A percentile compares a stretch with the other conserved stretches of the same genome.
These are phyloP conservation scores for Herpailurus yagouaroundi DNA, from an alignment of 2,113 vertebrate genomes.

Conservation along the genomic window DNA sequence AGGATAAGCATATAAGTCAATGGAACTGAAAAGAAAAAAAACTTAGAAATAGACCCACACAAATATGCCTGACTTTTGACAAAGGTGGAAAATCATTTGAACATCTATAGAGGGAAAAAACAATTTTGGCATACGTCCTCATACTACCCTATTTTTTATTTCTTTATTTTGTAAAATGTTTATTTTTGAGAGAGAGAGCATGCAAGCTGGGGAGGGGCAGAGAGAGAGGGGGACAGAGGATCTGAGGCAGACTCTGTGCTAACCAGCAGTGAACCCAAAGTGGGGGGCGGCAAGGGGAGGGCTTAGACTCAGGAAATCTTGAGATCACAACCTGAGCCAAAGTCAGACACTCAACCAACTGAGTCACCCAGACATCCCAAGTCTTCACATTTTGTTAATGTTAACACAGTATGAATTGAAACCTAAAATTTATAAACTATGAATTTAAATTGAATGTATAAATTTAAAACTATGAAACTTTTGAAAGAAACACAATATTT, in stretches of 20 bases:
- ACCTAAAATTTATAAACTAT: neutral
- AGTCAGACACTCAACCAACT: too few relatives aligned
- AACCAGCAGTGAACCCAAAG: too few relatives aligned
- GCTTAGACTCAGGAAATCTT: too few relatives aligned
- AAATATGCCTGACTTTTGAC: neutral
- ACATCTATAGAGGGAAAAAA: neutral
- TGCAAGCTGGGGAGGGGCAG: too few relatives aligned
- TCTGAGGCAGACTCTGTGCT: too few relatives aligned
- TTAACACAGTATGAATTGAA: neutral
- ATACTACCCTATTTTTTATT: too few relatives aligned
- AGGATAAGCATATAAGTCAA: neutral
- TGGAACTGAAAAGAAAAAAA: neutral
- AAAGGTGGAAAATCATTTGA: neutral
- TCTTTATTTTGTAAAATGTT: too few relatives aligned
- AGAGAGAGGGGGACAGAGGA: too few relatives aligned
- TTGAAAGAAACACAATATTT: neutral
- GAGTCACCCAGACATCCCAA: neutral
- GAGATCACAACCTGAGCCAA: too few relatives aligned
- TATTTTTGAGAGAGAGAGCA: too few relatives aligned
- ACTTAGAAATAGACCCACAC: neutral
- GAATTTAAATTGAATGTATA: neutral
- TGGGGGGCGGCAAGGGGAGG: too few relatives aligned
- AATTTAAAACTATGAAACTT: neutral
- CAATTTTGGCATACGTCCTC: neutral
- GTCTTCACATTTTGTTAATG: neutral